A percentile compares a stretch with the other conserved stretches of the same genome.
These are phyloP conservation scores for Mycogona germanica DNA, from an alignment of 2,888 invertebrate genomes.

Conservation along the genomic window DNA sequence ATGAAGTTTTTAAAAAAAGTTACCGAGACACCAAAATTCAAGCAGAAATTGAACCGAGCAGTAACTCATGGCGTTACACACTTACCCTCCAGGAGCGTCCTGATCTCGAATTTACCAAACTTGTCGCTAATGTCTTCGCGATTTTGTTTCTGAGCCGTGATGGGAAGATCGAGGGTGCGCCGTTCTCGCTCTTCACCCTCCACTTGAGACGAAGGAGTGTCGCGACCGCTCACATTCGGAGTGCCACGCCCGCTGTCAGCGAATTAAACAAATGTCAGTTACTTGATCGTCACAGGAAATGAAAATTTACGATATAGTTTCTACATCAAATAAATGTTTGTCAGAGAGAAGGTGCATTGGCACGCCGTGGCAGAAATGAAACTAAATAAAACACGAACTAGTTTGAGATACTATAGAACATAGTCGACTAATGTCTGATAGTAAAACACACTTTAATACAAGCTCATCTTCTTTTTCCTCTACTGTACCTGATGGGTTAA, in stretches of 20 bases:
- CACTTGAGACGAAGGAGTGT: constrained; percentile 83
- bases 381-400: not conserved
- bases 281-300: not conserved
- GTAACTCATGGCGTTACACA: not conserved
- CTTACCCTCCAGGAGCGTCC: constrained; percentile 45
- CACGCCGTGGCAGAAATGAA: not conserved
- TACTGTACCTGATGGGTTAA: too few species aligned
- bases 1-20: too few species aligned
- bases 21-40: too few species aligned
- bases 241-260: constrained; percentile 58
- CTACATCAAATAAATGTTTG: not conserved
- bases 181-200: constrained; percentile 25
- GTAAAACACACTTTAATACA: too few species aligned
- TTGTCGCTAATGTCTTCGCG: constrained; percentile 94
- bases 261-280: too few species aligned
- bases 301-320: not conserved
- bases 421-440: too few species aligned
- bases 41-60: too few species aligned
- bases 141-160: constrained; percentile 52
- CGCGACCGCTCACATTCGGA: constrained; percentile 90
- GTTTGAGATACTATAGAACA: too few species aligned
- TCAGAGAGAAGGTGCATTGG: not conserved
- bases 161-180: constrained; percentile 30
- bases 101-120: constrained; percentile 96
- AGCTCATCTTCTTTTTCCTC: too few species aligned